Conservation (phyloP, 2,113 vertebrate species). For the Limnothrissa miodon region DNA sequence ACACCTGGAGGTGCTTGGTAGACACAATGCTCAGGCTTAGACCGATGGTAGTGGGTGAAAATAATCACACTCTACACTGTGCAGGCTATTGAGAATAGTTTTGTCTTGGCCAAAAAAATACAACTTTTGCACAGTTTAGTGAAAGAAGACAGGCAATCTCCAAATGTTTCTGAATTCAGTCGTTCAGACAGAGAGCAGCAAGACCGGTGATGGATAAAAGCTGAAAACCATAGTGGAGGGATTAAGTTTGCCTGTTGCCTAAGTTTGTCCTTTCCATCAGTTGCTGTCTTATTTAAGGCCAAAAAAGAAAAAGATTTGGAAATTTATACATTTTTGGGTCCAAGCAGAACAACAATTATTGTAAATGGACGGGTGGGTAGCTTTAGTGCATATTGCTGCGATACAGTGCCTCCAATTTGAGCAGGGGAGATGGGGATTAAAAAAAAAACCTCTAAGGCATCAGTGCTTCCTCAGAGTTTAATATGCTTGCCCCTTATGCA, state of each 20-base stretch:
- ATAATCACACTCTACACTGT: neutral
- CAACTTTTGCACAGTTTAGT: neutral
- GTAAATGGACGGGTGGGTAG: neutral
- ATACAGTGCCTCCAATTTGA: neutral
- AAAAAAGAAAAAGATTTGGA: neutral
- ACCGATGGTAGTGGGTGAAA: neutral
- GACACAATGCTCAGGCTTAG: neutral
- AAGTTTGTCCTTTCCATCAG: neutral
- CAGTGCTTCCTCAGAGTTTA: neutral
- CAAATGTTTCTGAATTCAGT: neutral
- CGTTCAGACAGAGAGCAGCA: neutral
- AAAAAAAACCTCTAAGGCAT: neutral
- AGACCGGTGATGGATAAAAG: neutral
- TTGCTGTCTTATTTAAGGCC: neutral
- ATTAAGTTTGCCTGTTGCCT: neutral
- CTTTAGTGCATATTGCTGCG: neutral
- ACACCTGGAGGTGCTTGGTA: neutral
- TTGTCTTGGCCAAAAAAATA: neutral
- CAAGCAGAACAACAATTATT: neutral
- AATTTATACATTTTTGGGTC: neutral
- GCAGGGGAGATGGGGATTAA: neutral
- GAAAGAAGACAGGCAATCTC: neutral
- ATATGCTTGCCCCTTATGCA: neutral
- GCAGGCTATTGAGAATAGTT: neutral
- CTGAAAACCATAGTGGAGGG: too few relatives aligned